Evolutionary conservation across 2,888 invertebrate genomes (phyloP), one percentile per base, ranked within the genome.

Genomic region (Meandrusa payeni): DNA sequence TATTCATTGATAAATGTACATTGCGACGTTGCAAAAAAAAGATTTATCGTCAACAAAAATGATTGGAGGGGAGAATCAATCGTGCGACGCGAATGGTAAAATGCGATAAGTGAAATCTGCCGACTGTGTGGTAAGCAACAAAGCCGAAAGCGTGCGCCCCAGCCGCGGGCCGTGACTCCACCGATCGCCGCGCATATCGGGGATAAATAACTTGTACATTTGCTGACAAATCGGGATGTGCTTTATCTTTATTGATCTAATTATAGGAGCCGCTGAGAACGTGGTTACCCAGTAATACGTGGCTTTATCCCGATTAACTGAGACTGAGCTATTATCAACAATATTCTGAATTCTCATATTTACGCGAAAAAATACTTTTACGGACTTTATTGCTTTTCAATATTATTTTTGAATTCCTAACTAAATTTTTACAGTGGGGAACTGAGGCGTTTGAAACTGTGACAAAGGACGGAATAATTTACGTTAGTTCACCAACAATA

Each of bases 191-290:
- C 19, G 12, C 0, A 15, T 22, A 28, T 32, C 22, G 9, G 17
- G n/a, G 33, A 28, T 39, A 22, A 11, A 41, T 15, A 26, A 27
- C 12, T 32, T 11, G 20, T 27, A 20, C 12, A 34, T 39, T 39
- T 28, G 44, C 44, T 39, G 34, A 45, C 34, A 39, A 44, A 27
- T 39, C 23, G 28, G 33, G 5, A 28, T 39, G 39, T 45, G 44
- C 33, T 39, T 39, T 45, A 45, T 45, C 39, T 45, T 39, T 34
- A 45, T 45, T 39, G 33, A 45, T 45, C 44, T 45, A 45, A 45
- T 39, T 39, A 39, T 10, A 15, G 11, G 7, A 23, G 6, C 26
- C 17, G 39, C 23, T 22, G 15, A 5, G 13, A 26, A 27, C 19
- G 3, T 10, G 19, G 5, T 31, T 37, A 27, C 26, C 5, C 5